Evolutionary conservation across 2,113 vertebrate genomes (phyloP).

Genomic region (Myrmecophaga tridactyla): DNA sequence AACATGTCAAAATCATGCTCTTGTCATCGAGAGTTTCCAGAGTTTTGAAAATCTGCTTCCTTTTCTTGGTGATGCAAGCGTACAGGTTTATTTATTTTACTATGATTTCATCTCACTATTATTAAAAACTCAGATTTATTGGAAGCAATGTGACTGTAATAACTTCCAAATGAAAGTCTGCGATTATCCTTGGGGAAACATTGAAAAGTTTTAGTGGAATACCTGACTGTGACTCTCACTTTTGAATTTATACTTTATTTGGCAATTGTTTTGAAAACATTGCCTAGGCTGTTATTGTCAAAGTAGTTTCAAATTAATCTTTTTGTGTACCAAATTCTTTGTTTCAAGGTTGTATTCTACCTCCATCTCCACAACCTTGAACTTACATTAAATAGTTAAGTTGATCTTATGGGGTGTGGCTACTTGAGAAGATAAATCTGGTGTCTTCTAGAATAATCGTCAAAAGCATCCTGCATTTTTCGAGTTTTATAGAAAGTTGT

Average conservation of each 20-base stretch:
- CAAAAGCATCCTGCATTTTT: neutral
- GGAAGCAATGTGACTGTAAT: neutral
- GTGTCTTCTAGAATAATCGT: neutral
- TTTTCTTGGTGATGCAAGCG: neutral
- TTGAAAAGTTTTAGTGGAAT: neutral
- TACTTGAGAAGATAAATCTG: neutral
- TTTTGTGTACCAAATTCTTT: neutral
- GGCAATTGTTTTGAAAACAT: neutral
- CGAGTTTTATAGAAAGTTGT: neutral
- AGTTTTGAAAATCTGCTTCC: neutral
- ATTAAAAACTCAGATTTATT: neutral
- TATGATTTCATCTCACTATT: neutral
- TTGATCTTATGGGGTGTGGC: neutral
- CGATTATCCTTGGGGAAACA: neutral
- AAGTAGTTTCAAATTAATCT: neutral
- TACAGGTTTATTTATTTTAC: neutral
- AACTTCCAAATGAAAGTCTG: neutral
- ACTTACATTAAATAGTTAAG: neutral
- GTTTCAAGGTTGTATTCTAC: neutral
- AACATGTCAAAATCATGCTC: neutral
- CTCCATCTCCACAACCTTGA: neutral
- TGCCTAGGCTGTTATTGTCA: neutral
- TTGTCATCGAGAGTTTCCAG: neutral
- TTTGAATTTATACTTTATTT: constrained; percentile 21
- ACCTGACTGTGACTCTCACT: neutral